Conservation (phyloP, 2,797 vertebrate genomes). For the Cryptoprocta ferox region DNA sequence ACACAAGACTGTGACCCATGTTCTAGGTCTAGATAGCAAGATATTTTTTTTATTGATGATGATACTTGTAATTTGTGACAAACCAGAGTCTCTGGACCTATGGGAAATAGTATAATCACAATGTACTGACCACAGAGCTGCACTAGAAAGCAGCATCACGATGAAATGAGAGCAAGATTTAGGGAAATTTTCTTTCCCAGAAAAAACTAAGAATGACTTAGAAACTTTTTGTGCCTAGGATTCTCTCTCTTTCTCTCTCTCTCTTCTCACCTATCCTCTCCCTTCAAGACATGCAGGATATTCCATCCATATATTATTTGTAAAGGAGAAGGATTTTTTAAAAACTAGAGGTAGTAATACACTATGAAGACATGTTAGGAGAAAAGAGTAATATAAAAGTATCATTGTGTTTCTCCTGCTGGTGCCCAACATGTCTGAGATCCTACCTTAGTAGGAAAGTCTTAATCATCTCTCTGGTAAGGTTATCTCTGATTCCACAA, state of each 20-base stretch:
- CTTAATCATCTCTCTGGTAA: background rate
- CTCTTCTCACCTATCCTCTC: background rate
- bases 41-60: background rate
- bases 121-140: rapidly evolving
- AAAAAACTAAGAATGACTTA: background rate
- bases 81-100: background rate
- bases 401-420: background rate
- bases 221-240: rapidly evolving
- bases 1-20: rapidly evolving
- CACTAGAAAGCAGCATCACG: background rate
- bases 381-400: background rate
- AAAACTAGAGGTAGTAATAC: background rate
- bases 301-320: background rate
- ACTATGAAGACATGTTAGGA: background rate
- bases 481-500: background rate
- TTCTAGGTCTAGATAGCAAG: background rate
- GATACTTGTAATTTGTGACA: background rate
- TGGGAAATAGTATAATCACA: background rate
- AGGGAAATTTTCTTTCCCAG: background rate
- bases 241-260: background rate
- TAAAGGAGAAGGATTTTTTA: background rate
- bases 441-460: background rate
- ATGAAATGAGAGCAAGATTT: background rate
- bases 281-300: background rate
- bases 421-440: background rate